phyloP scores from a whole-genome alignment of 1,140 invertebrate species.

The Drosophila bocki region DNA sequence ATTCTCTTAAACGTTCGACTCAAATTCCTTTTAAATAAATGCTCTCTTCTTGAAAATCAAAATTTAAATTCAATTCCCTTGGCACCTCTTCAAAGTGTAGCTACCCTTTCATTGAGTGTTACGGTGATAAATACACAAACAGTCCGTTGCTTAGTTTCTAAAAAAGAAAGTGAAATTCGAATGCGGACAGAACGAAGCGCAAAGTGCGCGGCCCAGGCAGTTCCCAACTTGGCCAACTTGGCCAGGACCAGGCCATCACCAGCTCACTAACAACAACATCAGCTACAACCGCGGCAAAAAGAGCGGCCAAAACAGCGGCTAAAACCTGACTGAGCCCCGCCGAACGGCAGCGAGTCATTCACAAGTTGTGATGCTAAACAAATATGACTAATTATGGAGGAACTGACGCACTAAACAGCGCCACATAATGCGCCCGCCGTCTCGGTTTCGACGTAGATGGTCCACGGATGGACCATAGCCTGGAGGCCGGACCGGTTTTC shows the following conservation, averaged over 20 bases:
- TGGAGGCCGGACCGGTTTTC: conserved; percentile 20
- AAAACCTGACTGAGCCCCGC: conserved; percentile 26
- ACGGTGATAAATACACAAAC: conserved; percentile 40
- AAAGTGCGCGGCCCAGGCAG: conserved; percentile 69
- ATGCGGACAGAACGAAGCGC: conserved; percentile 73
- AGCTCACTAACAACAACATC: conserved; percentile 2
- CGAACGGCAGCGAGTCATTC: conserved; percentile 64
- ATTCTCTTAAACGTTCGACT: neutral
- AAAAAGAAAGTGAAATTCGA: conserved; percentile 80
- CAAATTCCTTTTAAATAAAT: too few relatives aligned
- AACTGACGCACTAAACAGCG: conserved; percentile 80
- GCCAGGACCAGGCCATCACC: conserved; percentile 67
- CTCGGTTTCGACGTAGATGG: conserved; percentile 79
- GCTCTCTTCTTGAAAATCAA: neutral
- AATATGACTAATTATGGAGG: conserved; percentile 84
- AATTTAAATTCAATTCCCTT: neutral
- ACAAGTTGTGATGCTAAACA: conserved; percentile 82
- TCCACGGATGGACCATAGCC: conserved; percentile 27
- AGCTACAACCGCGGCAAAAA: conserved; percentile 3
- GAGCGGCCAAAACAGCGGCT: conserved; percentile 1
- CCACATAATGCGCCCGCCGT: conserved; percentile 79
- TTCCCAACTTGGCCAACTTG: conserved; percentile 62
- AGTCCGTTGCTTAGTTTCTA: conserved; percentile 67
- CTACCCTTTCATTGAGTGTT: conserved; percentile 8
- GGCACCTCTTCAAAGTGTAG: neutral